Evolutionary conservation across 1,140 invertebrate genomes (phyloP).

Genomic region (Macrotrachela quadricornifera): DNA sequence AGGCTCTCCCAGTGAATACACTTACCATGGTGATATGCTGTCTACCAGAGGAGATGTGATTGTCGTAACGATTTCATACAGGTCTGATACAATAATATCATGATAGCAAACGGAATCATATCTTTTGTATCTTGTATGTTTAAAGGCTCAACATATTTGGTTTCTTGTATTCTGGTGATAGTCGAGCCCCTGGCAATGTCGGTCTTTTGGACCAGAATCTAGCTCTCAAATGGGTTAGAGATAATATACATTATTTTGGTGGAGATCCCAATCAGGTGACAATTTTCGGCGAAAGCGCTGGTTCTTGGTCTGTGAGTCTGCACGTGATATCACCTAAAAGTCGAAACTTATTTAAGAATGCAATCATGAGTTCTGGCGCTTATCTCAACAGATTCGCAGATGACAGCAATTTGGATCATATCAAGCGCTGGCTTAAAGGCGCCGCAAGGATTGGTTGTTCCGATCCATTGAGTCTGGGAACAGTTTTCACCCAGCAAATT

Average conservation of each 20-base stretch:
- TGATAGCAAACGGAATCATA: slow-evolving; percentile 63
- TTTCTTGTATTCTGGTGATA: slow-evolving; percentile 68
- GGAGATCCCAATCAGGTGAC: slow-evolving; percentile 83
- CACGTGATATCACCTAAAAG: too few relatives aligned
- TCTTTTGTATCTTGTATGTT: too few relatives aligned
- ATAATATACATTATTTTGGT: slow-evolving; percentile 76
- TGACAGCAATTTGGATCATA: too few relatives aligned
- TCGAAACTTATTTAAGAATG: too few relatives aligned
- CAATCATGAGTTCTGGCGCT: too few relatives aligned
- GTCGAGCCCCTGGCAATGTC: slow-evolving; percentile 75
- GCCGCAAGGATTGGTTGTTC: too few relatives aligned
- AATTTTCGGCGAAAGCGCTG: slow-evolving; percentile 80
- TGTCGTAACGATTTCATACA: slow-evolving; percentile 78
- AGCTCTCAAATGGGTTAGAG: slow-evolving; percentile 50
- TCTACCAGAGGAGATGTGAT: slow-evolving; percentile 59
- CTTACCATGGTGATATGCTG: slow-evolving; percentile 67
- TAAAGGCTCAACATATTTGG: slow-evolving; percentile 68
- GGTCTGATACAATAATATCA: slow-evolving; percentile 80
- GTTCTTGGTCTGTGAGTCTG: too few relatives aligned
- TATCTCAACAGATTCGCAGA: too few relatives aligned
- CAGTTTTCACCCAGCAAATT: too few relatives aligned
- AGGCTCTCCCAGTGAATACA: slow-evolving; percentile 62
- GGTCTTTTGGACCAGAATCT: slow-evolving; percentile 81
- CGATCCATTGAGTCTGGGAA: too few relatives aligned
- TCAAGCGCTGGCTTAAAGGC: too few relatives aligned